phyloP scores from a whole-genome alignment of 2,797 vertebrate species.

The Muscicapa comitata region DNA sequence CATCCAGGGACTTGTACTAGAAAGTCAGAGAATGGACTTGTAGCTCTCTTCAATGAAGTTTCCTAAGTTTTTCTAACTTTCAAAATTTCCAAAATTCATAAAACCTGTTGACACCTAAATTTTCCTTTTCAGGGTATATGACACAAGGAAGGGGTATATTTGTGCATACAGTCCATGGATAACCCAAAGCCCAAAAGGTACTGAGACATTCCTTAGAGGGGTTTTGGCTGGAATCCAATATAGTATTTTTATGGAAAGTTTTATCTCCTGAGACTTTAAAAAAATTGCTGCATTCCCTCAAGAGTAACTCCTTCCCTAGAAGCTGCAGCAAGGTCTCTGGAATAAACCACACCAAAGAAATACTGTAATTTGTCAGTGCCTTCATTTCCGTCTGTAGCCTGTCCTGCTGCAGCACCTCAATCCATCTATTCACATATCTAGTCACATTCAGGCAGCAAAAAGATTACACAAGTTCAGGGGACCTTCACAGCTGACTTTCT shows the following conservation, averaged over 20 bases:
- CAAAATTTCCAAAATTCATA: background rate
- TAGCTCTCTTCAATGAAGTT: background rate
- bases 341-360: background rate
- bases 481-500: background rate
- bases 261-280: background rate
- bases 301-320: background rate
- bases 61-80: background rate
- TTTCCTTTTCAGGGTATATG: background rate
- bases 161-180: background rate
- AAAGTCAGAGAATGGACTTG: background rate
- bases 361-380: slow-evolving; percentile 13
- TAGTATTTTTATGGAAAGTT: background rate
- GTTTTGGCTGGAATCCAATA: background rate
- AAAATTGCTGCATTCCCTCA: background rate
- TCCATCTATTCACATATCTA: slow-evolving; percentile 9
- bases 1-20: background rate
- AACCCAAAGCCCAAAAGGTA: background rate
- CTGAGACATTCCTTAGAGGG: background rate
- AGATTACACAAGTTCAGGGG: background rate
- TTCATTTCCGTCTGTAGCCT: background rate
- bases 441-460: background rate
- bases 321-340: background rate
- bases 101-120: background rate
- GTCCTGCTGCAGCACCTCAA: background rate
- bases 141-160: background rate